These are phyloP conservation scores for Phrixothrix hirtus DNA, from an alignment of 2,888 invertebrate species.

Conservation along the genomic window DNA sequence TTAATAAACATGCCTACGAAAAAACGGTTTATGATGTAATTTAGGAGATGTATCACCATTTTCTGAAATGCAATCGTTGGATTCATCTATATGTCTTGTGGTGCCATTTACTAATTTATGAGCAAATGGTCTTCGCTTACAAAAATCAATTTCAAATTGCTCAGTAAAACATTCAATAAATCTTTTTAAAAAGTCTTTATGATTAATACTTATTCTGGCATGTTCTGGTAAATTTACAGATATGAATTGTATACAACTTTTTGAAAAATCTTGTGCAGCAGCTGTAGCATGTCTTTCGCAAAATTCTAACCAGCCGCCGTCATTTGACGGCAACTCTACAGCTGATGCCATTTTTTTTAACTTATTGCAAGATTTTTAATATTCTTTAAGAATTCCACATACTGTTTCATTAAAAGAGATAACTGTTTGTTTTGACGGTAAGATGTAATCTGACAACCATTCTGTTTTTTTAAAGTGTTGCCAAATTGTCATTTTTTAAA, in stretches of 20 bases:
- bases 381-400: constrained; percentile 3
- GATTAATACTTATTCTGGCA: constrained; percentile 68
- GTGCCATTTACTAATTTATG: constrained; percentile 55
- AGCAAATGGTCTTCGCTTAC: constrained; percentile 57
- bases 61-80: constrained; percentile 71
- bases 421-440: constrained; percentile 20
- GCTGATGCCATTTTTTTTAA: constrained; percentile 44
- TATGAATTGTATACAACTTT: constrained; percentile 79
- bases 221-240: constrained; percentile 70
- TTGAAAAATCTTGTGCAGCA: constrained; percentile 86
- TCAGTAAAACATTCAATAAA: constrained; percentile 84
- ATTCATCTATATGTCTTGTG: constrained; percentile 51
- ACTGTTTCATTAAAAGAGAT: background rate
- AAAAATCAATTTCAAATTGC: constrained; percentile 81
- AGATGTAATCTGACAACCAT: constrained; percentile 11
- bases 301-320: constrained; percentile 78
- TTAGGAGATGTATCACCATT: constrained; percentile 78
- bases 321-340: constrained; percentile 52
- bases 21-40: constrained; percentile 80
- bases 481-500: too few relatives aligned
- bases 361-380: too few relatives aligned
- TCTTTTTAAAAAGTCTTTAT: constrained; percentile 78
- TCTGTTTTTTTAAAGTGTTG: too few relatives aligned
- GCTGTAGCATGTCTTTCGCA: constrained; percentile 85
- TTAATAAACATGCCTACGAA: constrained; percentile 62